Evolutionary conservation across 2,797 vertebrate genomes (phyloP).

Genomic region (Sebastes cheni): DNA sequence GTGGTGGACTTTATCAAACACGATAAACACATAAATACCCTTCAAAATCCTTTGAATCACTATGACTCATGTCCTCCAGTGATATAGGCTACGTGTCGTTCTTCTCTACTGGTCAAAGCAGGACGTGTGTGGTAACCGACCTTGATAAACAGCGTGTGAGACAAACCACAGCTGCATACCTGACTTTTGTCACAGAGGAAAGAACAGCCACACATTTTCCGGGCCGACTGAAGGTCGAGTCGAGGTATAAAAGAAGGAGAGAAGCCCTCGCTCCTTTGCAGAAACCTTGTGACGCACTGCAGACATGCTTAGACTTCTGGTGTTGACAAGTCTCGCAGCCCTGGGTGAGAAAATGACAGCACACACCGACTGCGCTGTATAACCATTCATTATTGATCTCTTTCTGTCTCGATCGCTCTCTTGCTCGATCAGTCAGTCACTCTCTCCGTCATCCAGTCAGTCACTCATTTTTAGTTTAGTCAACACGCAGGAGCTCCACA

Average conservation of each 20-base stretch:
- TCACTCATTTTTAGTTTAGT: slow-evolving; percentile 1
- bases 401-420: not conserved
- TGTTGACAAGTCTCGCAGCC: slow-evolving; percentile 71
- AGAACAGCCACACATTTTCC: slow-evolving; percentile 19
- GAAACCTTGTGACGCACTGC: slow-evolving; percentile 20
- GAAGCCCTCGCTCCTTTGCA: not conserved
- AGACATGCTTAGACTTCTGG: slow-evolving; percentile 71
- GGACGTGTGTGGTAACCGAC: slow-evolving; percentile 3
- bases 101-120: slow-evolving; percentile 10
- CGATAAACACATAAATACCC: not conserved
- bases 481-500: not conserved
- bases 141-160: slow-evolving; percentile 58
- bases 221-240: slow-evolving; percentile 36
- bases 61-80: slow-evolving; percentile 7
- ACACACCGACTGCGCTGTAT: not conserved
- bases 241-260: slow-evolving; percentile 60
- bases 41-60: not conserved
- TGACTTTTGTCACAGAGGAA: slow-evolving; percentile 20
- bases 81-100: slow-evolving; percentile 15
- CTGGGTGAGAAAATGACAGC: slow-evolving; percentile 65
- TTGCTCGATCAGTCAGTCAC: not conserved
- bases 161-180: slow-evolving; percentile 59
- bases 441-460: slow-evolving; percentile 2
- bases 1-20: not conserved
- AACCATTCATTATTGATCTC: slow-evolving; percentile 27